Conservation (phyloP, 2,888 invertebrate species). For the Brachyptera risi region DNA sequence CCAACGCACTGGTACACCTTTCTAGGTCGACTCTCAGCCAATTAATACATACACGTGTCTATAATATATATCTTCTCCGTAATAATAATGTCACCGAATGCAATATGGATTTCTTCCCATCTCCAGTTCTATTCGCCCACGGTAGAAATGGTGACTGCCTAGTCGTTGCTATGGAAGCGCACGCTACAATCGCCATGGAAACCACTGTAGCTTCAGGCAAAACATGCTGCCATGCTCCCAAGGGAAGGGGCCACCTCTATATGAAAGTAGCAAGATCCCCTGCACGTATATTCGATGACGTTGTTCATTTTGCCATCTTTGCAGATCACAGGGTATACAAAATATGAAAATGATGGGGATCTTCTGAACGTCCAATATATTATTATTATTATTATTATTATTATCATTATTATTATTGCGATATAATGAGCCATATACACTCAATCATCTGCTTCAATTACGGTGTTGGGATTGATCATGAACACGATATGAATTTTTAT, state of each 20-base stretch:
- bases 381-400: too few relatives aligned
- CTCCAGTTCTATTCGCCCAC: not conserved
- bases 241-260: not conserved
- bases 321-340: too few relatives aligned
- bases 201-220: constrained; percentile 4
- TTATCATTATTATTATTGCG: too few relatives aligned
- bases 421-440: too few relatives aligned
- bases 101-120: constrained; percentile 18
- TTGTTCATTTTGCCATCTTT: too few relatives aligned
- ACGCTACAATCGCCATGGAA: not conserved
- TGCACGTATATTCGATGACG: too few relatives aligned
- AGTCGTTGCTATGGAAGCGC: not conserved
- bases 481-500: too few relatives aligned
- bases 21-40: not conserved
- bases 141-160: not conserved
- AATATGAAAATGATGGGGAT: too few relatives aligned
- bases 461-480: too few relatives aligned
- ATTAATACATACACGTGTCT: not conserved
- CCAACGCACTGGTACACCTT: not conserved
- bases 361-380: too few relatives aligned
- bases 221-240: not conserved
- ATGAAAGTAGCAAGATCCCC: too few relatives aligned
- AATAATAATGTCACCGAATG: constrained; percentile 13
- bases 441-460: too few relatives aligned
- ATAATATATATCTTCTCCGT: not conserved